Conservation (phyloP, 2,797 vertebrate species). For the Acrocephalus scirpaceus region DNA sequence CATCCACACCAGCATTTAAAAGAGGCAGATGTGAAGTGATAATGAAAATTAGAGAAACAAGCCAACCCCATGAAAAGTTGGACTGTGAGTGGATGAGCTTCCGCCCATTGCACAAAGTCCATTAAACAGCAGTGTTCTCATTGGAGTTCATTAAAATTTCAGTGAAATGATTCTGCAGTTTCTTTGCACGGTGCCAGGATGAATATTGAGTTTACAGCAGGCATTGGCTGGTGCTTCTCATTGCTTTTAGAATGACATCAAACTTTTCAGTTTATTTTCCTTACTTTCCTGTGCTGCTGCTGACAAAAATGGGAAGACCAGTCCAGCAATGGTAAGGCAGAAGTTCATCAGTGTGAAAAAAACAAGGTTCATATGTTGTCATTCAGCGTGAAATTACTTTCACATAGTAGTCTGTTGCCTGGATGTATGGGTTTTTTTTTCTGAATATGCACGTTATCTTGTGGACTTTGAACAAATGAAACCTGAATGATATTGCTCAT, state of each 20-base stretch:
- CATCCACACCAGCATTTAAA: neutral
- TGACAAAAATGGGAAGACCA: neutral
- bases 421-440: neutral
- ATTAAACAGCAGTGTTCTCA: slow-evolving; percentile 12
- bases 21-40: neutral
- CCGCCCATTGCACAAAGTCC: slow-evolving; percentile 1
- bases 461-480: slow-evolving; percentile 24
- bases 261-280: neutral
- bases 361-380: neutral
- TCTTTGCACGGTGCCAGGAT: neutral
- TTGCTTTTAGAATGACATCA: neutral
- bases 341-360: neutral
- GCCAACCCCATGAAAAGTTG: neutral
- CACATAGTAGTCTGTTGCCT: neutral
- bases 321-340: neutral
- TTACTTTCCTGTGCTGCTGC: neutral
- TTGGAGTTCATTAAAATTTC: slow-evolving; percentile 51
- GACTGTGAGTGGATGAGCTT: neutral
- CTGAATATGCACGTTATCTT: neutral
- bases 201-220: neutral
- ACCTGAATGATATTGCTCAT: neutral
- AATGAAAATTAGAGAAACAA: slow-evolving; percentile 4
- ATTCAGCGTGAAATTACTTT: neutral
- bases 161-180: slow-evolving; percentile 35
- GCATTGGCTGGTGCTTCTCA: neutral